These are phyloP conservation scores for Desoria tigrina DNA, from an alignment of 2,888 invertebrate genomes.

Conservation along the genomic window DNA sequence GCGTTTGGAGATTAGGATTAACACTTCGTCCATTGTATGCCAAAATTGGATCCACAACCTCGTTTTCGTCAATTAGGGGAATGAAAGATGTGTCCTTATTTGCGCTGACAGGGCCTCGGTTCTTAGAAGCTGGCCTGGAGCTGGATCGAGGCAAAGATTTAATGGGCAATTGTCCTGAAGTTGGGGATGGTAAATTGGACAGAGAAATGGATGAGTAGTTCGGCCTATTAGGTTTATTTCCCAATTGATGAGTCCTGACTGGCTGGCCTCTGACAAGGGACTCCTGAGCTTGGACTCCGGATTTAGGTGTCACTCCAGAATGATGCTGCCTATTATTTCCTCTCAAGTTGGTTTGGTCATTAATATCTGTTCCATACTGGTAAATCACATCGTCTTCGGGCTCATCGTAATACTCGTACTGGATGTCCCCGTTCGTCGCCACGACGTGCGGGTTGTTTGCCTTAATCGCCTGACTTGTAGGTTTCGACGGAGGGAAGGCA, in stretches of 20 bases:
- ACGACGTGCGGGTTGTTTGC: not conserved
- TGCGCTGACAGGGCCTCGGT: not conserved
- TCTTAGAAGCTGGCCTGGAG: not conserved
- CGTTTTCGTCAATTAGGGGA: constrained; percentile 46
- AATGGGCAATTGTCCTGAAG: constrained; percentile 21
- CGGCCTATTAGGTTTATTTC: constrained; percentile 3
- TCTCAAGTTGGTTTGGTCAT: constrained; percentile 22
- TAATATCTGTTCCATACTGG: constrained; percentile 45
- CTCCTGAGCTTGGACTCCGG: not conserved
- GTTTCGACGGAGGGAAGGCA: not conserved
- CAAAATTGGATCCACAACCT: constrained; percentile 38
- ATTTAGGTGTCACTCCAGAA: constrained; percentile 17
- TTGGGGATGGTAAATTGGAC: constrained; percentile 28
- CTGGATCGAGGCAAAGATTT: constrained; percentile 9
- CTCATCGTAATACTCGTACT: constrained; percentile 52
- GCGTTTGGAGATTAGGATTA: constrained; percentile 31
- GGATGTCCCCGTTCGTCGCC: constrained; percentile 31
- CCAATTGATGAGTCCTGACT: not conserved
- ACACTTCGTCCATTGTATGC: constrained; percentile 49
- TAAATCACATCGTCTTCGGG: constrained; percentile 45
- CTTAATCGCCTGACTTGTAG: not conserved
- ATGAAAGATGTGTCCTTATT: constrained; percentile 32
- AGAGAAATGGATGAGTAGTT: constrained; percentile 19
- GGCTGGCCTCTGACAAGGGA: not conserved
- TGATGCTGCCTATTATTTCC: constrained; percentile 26